These are phyloP conservation scores for Callinectes sapidus DNA, from an alignment of 2,888 invertebrate species.

Conservation along the genomic window DNA sequence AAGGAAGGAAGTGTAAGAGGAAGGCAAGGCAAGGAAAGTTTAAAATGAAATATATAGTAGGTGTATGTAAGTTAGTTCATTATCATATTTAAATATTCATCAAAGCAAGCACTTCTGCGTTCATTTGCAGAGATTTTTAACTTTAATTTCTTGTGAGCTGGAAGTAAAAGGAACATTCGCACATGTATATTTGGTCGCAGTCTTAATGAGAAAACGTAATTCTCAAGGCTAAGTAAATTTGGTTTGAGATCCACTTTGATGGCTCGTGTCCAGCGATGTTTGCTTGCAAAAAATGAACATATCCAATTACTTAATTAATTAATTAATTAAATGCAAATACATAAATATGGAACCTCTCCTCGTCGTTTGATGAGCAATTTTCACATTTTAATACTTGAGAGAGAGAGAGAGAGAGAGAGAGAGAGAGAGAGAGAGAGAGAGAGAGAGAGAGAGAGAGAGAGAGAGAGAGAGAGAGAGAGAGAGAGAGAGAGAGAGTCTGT, in stretches of 20 bases:
- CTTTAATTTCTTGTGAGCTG: background rate
- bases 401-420: background rate
- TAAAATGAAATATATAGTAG: background rate
- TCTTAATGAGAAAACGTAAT: constrained; percentile 15
- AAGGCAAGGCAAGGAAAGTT: background rate
- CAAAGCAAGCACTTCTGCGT: background rate
- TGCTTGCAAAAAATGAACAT: background rate
- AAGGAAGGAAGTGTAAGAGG: background rate
- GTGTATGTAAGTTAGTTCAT: background rate
- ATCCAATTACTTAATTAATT: constrained; percentile 10
- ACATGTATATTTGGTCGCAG: background rate
- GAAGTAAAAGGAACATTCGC: background rate
- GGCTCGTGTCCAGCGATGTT: background rate
- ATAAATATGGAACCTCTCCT: background rate
- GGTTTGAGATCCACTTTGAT: constrained; percentile 2
- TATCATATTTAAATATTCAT: background rate
- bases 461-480: background rate
- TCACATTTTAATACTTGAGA: background rate
- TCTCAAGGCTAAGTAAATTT: background rate
- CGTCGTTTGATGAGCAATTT: background rate
- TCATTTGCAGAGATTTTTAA: background rate
- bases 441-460: constrained; percentile 6
- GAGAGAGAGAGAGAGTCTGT: constrained; percentile 4
- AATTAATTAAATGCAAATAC: constrained; percentile 27
- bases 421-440: constrained; percentile 23